A percentile compares a stretch with the other conserved stretches of the same genome.
These are phyloP conservation scores for Bilobella aurantiaca DNA, from an alignment of 1,140 invertebrate genomes.

Conservation along the genomic window DNA sequence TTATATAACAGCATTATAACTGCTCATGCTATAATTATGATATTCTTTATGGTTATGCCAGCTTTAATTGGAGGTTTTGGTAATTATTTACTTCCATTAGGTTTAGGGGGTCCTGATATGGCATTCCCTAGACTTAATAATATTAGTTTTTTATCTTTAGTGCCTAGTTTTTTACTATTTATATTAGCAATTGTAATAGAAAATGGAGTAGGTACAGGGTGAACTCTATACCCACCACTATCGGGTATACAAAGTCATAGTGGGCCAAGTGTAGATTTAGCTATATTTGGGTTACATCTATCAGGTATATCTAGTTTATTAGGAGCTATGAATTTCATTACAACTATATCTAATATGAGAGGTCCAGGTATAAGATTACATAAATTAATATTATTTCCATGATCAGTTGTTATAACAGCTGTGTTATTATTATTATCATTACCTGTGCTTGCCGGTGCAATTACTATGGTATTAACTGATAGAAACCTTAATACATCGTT, in stretches of 20 bases:
- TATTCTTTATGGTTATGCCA: too few species aligned
- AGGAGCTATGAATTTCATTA: conserved; percentile 53
- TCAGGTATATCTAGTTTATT: conserved; percentile 57
- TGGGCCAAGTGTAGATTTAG: conserved; percentile 52
- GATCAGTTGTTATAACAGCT: conserved; percentile 56
- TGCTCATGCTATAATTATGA: too few species aligned
- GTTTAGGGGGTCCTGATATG: too few species aligned
- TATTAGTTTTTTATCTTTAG: too few species aligned
- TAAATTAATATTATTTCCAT: conserved; percentile 44
- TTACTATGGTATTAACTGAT: conserved; percentile 56
- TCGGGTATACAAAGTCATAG: conserved; percentile 46
- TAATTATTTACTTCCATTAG: too few species aligned
- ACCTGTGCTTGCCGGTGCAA: conserved; percentile 59
- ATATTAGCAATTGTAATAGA: too few species aligned
- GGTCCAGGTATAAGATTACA: conserved; percentile 36
- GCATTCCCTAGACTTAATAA: too few species aligned
- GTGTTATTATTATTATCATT: conserved; percentile 53
- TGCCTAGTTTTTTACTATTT: too few species aligned
- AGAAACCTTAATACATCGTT: conserved; percentile 46
- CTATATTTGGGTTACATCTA: conserved; percentile 56
- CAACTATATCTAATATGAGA: conserved; percentile 41
- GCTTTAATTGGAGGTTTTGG: too few species aligned
- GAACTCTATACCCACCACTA: conserved; percentile 58
- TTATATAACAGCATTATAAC: too few species aligned
- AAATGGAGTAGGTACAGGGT: too few species aligned